Base-by-base conservation (phyloP, 2,797 vertebrate genomes). In the Hydrolagus colliei region DNA sequence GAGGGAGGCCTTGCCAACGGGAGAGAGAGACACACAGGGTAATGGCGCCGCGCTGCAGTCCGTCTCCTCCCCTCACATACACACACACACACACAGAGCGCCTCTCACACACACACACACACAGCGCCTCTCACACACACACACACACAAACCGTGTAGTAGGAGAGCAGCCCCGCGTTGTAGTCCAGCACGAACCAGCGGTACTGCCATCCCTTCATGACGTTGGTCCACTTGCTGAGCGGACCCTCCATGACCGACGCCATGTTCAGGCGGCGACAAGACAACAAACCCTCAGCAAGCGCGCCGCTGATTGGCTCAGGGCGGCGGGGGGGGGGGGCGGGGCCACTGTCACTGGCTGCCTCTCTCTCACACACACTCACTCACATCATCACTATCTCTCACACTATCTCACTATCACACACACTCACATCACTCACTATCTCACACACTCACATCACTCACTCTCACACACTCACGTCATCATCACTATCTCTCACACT, bases 131-230 rank as follows among this genome's bases (percentile, higher is more conserved):
- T 88, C 89, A 85, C 82, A 32, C 79, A 20, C 63, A 22, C 78
- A 85, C 86, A 62, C 82, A 13, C 68, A 75, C 52, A 85, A 71
- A 98, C 97, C 93, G 97, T 98, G 89, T 98, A 98, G 91, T 98
- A 99, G 72, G 97, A 99, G 71, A 98, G 94, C 61, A 98, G 89
- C 32, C 97, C 97, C 16, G 97, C 97, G 86, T 98, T 99, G 90
- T 98, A 99, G 91, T 98, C 97, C 91, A 99, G 90, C 80, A 99
- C 97, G 89, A 99, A 99, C 97, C 97, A 99, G 27, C 97, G 97
- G 87, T 99, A 98, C 93, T 99, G 97, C 97, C 97, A 99, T 41
- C 97, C 97, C 91, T 98, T 98, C 97, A 99, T 99, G 87, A 99
- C 96, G 91, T 99, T 52, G 90, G 97, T 99, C 97, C 97, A 99